phyloP scores from a whole-genome alignment of 2,888 invertebrate genomes.

The Charanyca ferruginea region DNA sequence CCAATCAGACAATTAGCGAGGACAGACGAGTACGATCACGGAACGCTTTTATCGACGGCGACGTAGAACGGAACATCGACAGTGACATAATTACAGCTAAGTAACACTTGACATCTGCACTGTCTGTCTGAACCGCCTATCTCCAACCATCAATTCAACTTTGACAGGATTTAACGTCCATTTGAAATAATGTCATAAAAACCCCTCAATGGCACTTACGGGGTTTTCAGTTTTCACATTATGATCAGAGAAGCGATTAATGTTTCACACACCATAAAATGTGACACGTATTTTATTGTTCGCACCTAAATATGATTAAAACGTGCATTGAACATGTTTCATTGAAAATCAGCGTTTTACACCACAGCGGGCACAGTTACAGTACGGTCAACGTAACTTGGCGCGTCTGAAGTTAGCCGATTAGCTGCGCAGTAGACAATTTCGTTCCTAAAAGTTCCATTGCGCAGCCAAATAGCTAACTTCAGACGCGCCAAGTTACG shows the following conservation, averaged over 20 bases:
- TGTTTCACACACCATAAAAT: slow-evolving; percentile 31
- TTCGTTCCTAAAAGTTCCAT: no score
- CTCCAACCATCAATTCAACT: slow-evolving; percentile 27
- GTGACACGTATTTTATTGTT: slow-evolving; percentile 35
- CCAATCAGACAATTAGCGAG: slow-evolving; percentile 57
- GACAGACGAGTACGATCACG: slow-evolving; percentile 50
- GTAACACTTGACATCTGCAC: slow-evolving; percentile 55
- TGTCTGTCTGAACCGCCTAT: slow-evolving; percentile 23
- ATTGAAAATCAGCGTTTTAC: slow-evolving; percentile 13
- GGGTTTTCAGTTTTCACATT: slow-evolving; percentile 28
- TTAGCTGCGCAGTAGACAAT: no score
- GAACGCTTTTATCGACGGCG: slow-evolving; percentile 56
- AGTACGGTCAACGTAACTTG: no score
- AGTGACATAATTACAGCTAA: slow-evolving; percentile 54
- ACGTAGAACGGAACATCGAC: slow-evolving; percentile 32
- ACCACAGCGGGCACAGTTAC: slow-evolving; percentile 9
- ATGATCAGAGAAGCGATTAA: slow-evolving; percentile 32
- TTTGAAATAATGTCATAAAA: slow-evolving; percentile 30
- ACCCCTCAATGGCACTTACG: slow-evolving; percentile 2
- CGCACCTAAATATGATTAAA: slow-evolving; percentile 37
- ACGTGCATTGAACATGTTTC: slow-evolving; percentile 27
- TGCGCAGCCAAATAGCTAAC: no score
- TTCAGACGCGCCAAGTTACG: no score
- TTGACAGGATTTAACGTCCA: slow-evolving; percentile 33
- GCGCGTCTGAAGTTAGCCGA: no score